A percentile compares a stretch with the other conserved stretches of the same genome.
phyloP scores from a whole-genome alignment of 2,797 vertebrate genomes.

The Prionace glauca region DNA sequence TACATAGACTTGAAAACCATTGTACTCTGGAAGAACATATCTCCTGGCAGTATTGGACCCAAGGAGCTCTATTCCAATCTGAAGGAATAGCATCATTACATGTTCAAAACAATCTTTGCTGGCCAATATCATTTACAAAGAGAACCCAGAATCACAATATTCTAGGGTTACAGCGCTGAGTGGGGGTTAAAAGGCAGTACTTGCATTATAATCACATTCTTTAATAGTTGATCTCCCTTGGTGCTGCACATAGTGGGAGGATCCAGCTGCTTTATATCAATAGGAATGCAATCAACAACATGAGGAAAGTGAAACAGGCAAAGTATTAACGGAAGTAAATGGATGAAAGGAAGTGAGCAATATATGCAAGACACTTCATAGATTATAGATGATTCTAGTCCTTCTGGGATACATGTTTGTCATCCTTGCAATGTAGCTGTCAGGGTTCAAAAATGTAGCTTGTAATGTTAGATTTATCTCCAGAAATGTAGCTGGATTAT shows the following conservation, averaged over 20 bases:
- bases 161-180: neutral
- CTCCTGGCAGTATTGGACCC: neutral
- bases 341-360: neutral
- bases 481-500: neutral
- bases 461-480: neutral
- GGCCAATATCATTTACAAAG: neutral
- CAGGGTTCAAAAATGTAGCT: slow-evolving; percentile 7
- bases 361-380: neutral
- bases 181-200: neutral
- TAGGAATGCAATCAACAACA: neutral
- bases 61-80: neutral
- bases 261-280: neutral
- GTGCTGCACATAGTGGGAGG: neutral
- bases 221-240: neutral
- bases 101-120: neutral
- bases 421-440: neutral
- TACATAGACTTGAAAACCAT: neutral
- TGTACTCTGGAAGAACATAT: neutral
- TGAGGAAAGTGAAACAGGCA: neutral
- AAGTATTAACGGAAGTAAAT: neutral
- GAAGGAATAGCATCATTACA: neutral
- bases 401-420: neutral
- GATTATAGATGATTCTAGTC: slow-evolving; percentile 4
- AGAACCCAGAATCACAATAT: neutral
- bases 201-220: neutral